These are phyloP conservation scores for crab-eating macaque (Macaca fascicularis) DNA, from an alignment of 2,113 vertebrate species.

Conservation along the genomic window T2T-MFA8v1.1 NC_088391.1:73559001-73559500, in stretches of 20 bases:
- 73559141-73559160: not conserved
- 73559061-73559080: not conserved
- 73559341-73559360: not conserved
- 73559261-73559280: not conserved
- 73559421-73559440: not conserved
- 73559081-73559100: not conserved
- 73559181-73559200: not conserved
- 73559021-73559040: not conserved
- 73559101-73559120: not conserved
- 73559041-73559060: not conserved
- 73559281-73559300: not conserved
- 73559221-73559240: no score
- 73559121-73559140: not conserved
- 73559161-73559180: not conserved
- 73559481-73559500: not conserved
- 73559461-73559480: not conserved
- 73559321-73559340: not conserved
- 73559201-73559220: not conserved
- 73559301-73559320: not conserved
- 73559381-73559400: not conserved
- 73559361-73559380: not conserved
- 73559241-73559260: no score
- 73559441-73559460: not conserved
- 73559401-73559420: not conserved
- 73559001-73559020: not conserved